Percentiles rank a stretch among this genome's conserved stretches.
phyloP scores from a whole-genome alignment of 2,797 vertebrate species.

The Epinephelus coioides region DNA sequence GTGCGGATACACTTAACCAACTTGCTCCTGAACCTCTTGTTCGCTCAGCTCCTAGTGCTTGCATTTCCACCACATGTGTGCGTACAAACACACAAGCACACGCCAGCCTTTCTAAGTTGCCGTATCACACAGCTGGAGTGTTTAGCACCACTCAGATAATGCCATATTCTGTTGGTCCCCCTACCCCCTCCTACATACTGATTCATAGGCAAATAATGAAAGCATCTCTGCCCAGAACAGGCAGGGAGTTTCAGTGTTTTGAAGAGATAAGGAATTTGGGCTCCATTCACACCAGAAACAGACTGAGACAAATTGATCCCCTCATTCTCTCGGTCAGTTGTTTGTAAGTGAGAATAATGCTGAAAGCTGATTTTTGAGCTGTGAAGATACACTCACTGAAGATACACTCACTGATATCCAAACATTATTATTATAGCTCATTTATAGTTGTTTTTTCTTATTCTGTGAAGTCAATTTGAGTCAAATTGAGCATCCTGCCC shows the following conservation, averaged over 20 bases:
- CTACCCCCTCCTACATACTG: conserved; percentile 60
- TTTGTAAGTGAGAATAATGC: conserved; percentile 77
- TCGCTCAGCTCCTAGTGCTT: conserved; percentile 23
- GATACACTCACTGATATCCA: conserved; percentile 72
- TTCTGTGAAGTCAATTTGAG: conserved; percentile 44
- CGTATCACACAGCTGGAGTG: conserved; percentile 75
- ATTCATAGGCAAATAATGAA: conserved; percentile 79
- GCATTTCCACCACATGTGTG: conserved; percentile 31
- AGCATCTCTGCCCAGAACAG: conserved; percentile 70
- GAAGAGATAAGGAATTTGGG: conserved; percentile 81
- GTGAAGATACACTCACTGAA: conserved; percentile 65
- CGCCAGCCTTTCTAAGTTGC: conserved; percentile 57
- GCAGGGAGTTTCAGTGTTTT: conserved; percentile 80
- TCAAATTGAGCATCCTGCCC: conserved; percentile 43
- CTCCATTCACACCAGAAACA: conserved; percentile 72
- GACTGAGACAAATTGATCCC: conserved; percentile 80
- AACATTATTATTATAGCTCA: conserved; percentile 43
- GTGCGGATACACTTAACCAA: conserved; percentile 65
- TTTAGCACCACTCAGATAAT: conserved; percentile 76
- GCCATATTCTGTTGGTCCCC: conserved; percentile 66
- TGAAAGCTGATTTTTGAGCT: conserved; percentile 23
- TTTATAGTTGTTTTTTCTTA: conserved; percentile 37
- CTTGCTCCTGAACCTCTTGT: conserved; percentile 67
- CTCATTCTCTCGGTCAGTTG: conserved; percentile 71
- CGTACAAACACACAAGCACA: conserved; percentile 33